These are phyloP conservation scores for Pipistrellus pygmaeus DNA, from an alignment of 2,797 vertebrate genomes.

Conservation along the genomic window DNA sequence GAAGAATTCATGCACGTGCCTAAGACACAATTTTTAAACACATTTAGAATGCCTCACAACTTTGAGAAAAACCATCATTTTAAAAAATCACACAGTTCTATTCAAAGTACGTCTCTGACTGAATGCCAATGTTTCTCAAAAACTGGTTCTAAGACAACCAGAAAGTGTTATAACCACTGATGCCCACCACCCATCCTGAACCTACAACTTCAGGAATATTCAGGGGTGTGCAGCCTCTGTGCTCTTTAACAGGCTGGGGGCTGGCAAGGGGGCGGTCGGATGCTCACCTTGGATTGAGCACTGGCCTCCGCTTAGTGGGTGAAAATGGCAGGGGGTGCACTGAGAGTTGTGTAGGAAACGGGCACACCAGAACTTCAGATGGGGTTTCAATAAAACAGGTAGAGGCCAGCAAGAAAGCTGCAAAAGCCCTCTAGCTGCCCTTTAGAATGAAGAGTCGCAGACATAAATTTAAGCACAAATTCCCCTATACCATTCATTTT, in stretches of 20 bases:
- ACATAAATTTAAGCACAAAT: not conserved
- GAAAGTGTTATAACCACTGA: not conserved
- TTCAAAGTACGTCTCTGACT: constrained; percentile 4
- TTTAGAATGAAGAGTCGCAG: not conserved
- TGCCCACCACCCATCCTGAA: not conserved
- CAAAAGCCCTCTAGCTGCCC: not conserved
- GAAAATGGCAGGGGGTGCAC: not conserved
- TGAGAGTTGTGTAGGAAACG: not conserved
- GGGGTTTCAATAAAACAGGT: not conserved
- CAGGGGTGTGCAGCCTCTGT: too few species aligned
- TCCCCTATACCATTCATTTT: not conserved
- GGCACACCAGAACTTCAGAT: constrained; percentile 21
- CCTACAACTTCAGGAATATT: not conserved
- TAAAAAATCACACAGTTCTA: not conserved
- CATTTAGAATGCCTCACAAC: not conserved
- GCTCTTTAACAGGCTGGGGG: not conserved
- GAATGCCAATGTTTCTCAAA: not conserved
- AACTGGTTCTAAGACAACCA: not conserved
- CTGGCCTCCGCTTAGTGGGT: not conserved
- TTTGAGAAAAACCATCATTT: not conserved
- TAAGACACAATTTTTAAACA: not conserved
- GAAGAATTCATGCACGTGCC: not conserved
- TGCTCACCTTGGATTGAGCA: not conserved
- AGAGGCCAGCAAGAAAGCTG: not conserved
- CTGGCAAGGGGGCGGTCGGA: fast-evolving